A percentile compares a stretch with the other conserved stretches of the same genome.
Evolutionary conservation across 2,113 vertebrate genomes (phyloP).

Genomic region (Vireo altiloquus): DNA sequence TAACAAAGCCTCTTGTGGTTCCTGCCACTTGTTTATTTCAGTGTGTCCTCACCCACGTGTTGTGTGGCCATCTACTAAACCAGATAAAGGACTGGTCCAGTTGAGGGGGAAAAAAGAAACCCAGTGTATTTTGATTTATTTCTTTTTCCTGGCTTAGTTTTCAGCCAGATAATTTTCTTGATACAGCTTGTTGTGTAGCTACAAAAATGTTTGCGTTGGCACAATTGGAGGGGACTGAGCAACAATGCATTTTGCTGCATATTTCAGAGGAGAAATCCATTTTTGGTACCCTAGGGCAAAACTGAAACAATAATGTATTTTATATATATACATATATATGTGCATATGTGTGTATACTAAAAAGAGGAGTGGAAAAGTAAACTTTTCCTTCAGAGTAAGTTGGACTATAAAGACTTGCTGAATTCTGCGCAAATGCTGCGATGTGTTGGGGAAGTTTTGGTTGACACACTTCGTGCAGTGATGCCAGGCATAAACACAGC

Average conservation of each 20-base stretch:
- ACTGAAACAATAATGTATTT: background rate
- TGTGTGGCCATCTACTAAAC: background rate
- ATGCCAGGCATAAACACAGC: constrained; percentile 43
- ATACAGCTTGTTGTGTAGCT: background rate
- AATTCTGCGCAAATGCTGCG: background rate
- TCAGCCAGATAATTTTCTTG: background rate
- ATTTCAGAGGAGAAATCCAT: background rate
- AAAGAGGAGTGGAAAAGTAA: background rate
- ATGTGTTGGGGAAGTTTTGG: background rate
- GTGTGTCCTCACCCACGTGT: background rate
- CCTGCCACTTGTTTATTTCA: background rate
- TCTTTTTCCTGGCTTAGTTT: background rate
- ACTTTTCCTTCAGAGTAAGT: background rate
- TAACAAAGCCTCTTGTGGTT: background rate
- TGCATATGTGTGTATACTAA: background rate
- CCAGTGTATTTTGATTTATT: background rate
- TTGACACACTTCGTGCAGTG: background rate
- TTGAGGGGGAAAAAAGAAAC: background rate
- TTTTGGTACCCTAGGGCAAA: background rate
- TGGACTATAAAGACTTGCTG: background rate
- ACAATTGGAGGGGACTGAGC: background rate
- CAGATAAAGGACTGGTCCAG: background rate
- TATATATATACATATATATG: background rate
- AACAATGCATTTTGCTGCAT: background rate
- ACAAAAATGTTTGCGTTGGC: background rate